Conservation (phyloP, 2,113 vertebrate genomes). For the Saimiri boliviensis region DNA sequence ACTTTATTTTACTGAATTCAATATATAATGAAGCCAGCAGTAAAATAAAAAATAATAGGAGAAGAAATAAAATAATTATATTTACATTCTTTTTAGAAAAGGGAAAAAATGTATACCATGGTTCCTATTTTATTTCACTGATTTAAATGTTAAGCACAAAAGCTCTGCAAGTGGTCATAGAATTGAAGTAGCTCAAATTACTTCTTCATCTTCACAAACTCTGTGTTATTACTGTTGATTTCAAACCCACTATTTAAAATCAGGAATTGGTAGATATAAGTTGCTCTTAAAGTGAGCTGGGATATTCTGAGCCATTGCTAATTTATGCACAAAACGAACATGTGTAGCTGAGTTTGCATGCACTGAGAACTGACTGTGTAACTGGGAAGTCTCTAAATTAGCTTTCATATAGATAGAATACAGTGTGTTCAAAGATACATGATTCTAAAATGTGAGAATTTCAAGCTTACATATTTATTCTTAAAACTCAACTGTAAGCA, state of each 20-base stretch:
- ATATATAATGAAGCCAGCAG: not conserved
- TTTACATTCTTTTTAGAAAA: not conserved
- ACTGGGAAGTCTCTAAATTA: not conserved
- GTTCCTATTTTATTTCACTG: not conserved
- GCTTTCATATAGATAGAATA: not conserved
- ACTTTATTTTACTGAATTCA: not conserved
- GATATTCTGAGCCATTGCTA: not conserved
- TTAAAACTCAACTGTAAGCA: not conserved
- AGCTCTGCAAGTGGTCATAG: not conserved
- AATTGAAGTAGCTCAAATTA: not conserved
- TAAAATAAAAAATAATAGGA: not conserved
- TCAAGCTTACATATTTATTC: not conserved
- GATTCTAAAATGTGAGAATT: not conserved
- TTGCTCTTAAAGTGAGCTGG: not conserved
- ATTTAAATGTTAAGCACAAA: not conserved
- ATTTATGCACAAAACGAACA: not conserved
- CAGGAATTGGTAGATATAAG: not conserved
- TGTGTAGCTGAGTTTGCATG: not conserved
- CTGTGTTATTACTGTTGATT: not conserved
- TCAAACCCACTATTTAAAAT: not conserved
- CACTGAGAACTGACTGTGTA: not conserved
- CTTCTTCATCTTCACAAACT: not conserved
- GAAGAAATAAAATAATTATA: not conserved
- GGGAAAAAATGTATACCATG: not conserved
- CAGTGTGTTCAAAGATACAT: not conserved